Percentiles rank a stretch among this genome's conserved stretches.
Conservation (phyloP, 1,140 invertebrate species). For the Spodoptera litura region DNA sequence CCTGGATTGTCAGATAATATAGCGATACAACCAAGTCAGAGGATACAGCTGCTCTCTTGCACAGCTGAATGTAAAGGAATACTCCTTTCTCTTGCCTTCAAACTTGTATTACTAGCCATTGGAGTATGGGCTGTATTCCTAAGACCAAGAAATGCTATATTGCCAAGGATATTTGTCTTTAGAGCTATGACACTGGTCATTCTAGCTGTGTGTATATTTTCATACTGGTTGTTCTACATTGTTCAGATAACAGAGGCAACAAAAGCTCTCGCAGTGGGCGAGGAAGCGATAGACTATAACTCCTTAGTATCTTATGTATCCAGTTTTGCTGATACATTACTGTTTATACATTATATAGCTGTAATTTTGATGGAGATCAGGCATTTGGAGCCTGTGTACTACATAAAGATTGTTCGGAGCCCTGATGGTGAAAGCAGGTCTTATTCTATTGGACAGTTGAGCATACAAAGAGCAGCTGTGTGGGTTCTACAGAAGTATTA, state of each 20-base stretch:
- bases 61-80: slow-evolving; percentile 92
- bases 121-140: slow-evolving; percentile 97
- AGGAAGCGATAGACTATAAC: slow-evolving; percentile 93
- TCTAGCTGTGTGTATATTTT: slow-evolving; percentile 96
- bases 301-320: slow-evolving; percentile 96
- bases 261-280: slow-evolving; percentile 91
- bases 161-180: slow-evolving; percentile 97
- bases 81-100: slow-evolving; percentile 96
- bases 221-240: slow-evolving; percentile 99
- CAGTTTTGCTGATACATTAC: slow-evolving; percentile 95
- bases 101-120: slow-evolving; percentile 95
- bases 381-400: slow-evolving; percentile 95
- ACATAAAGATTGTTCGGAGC: slow-evolving; percentile 96
- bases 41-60: slow-evolving; percentile 79
- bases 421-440: slow-evolving; percentile 96
- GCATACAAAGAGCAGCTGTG: slow-evolving; percentile 97
- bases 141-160: slow-evolving; percentile 91
- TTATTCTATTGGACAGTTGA: slow-evolving; percentile 96
- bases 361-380: slow-evolving; percentile 97
- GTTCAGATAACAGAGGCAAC: slow-evolving; percentile 95
- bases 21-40: slow-evolving; percentile 80
- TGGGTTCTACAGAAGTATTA: slow-evolving; percentile 98
- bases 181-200: slow-evolving; percentile 95
- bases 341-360: slow-evolving; percentile 98
- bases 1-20: slow-evolving; percentile 86